phyloP scores from a whole-genome alignment of 2,888 invertebrate species.

The Pandemis cinnamomeana region DNA sequence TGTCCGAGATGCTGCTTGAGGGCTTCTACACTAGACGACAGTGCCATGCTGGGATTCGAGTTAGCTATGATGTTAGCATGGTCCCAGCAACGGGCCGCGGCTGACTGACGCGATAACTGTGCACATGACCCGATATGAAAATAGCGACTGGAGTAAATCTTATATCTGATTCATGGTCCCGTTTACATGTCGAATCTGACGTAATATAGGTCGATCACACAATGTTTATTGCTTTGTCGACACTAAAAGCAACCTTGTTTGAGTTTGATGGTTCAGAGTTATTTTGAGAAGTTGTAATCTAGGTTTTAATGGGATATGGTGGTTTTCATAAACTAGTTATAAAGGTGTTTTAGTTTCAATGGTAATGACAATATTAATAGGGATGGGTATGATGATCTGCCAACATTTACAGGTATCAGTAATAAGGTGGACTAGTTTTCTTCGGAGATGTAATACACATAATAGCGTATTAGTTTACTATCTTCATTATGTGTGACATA shows the following conservation, averaged over 20 bases:
- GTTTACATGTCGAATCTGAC: slow-evolving; percentile 70
- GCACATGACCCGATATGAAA: slow-evolving; percentile 74
- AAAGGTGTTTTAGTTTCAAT: too few relatives aligned
- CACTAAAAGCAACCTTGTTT: slow-evolving; percentile 19
- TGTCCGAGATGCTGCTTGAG: slow-evolving; percentile 43
- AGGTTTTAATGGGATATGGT: background rate
- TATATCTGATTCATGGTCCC: slow-evolving; percentile 64
- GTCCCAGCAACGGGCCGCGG: slow-evolving; percentile 56
- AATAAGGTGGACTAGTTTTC: too few relatives aligned
- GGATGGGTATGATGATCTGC: too few relatives aligned
- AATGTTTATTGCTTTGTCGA: slow-evolving; percentile 58
- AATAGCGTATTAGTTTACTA: too few relatives aligned
- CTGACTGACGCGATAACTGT: slow-evolving; percentile 65
- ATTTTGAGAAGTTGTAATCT: background rate
- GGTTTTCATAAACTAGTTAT: background rate
- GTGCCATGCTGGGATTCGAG: slow-evolving; percentile 52
- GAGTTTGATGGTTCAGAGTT: background rate
- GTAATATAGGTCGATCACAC: slow-evolving; percentile 56
- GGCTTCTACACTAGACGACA: slow-evolving; percentile 40
- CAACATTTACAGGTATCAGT: too few relatives aligned
- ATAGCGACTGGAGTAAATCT: slow-evolving; percentile 75
- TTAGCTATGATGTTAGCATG: slow-evolving; percentile 49
- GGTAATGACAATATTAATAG: too few relatives aligned
- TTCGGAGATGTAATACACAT: too few relatives aligned
- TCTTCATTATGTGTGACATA: too few relatives aligned